Conservation (phyloP, 1,140 invertebrate genomes). For the Uloborus diversus region DNA sequence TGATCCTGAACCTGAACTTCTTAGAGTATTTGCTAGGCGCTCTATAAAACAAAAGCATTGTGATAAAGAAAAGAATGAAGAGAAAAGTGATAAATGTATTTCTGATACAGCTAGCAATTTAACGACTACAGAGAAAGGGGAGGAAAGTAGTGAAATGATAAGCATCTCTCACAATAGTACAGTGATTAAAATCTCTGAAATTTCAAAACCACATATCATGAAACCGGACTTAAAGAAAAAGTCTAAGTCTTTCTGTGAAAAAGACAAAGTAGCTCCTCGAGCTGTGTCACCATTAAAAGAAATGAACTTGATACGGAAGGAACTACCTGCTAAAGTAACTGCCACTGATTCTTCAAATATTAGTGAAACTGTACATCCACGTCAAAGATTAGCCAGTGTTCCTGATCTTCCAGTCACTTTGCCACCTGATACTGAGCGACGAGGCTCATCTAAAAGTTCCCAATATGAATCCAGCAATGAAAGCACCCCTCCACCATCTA, state of each 20-base stretch:
- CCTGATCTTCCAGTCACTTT: constrained; percentile 54
- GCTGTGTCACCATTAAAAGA: constrained; percentile 62
- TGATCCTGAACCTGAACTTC: constrained; percentile 75
- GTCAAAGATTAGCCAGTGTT: constrained; percentile 55
- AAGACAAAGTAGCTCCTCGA: constrained; percentile 46
- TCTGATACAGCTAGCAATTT: neutral
- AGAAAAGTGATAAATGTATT: constrained; percentile 58
- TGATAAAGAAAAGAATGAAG: constrained; percentile 68
- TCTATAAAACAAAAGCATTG: constrained; percentile 78
- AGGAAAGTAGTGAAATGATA: constrained; percentile 57
- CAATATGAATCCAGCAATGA: constrained; percentile 49
- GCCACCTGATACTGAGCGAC: constrained; percentile 6
- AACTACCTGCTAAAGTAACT: constrained; percentile 62
- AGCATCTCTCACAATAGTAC: constrained; percentile 36
- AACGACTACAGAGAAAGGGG: neutral
- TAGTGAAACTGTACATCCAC: constrained; percentile 36
- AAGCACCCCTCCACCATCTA: constrained; percentile 30
- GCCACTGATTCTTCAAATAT: constrained; percentile 9
- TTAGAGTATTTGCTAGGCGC: constrained; percentile 80
- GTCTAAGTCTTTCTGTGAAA: constrained; percentile 67
- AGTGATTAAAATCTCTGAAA: constrained; percentile 38
- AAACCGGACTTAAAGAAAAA: constrained; percentile 70
- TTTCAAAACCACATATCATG: constrained; percentile 44
- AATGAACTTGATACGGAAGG: constrained; percentile 63
- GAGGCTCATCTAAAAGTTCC: neutral